phyloP scores from a whole-genome alignment of 1,140 invertebrate genomes.

The Mamestra configurata region DNA sequence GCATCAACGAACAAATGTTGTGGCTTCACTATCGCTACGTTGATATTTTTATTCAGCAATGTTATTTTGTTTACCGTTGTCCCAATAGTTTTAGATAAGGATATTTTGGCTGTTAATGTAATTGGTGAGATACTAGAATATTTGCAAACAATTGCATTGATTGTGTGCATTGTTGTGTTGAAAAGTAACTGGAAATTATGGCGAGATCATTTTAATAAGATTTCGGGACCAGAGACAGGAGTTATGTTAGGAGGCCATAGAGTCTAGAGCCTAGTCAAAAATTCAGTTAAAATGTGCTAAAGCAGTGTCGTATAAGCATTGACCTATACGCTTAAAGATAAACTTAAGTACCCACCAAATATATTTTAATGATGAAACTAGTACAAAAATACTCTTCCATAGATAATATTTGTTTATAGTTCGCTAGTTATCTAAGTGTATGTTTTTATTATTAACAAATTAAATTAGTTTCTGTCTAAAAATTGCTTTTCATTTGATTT shows the following conservation, averaged over 20 bases:
- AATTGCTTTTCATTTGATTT: too few relatives aligned
- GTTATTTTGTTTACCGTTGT: background rate
- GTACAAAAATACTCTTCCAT: too few relatives aligned
- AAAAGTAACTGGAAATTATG: conserved; percentile 8
- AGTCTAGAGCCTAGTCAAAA: background rate
- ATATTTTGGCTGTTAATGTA: background rate
- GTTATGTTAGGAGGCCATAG: background rate
- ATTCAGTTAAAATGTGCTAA: background rate
- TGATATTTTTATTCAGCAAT: background rate
- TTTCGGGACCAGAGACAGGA: background rate
- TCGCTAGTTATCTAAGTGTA: too few relatives aligned
- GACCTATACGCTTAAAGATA: background rate
- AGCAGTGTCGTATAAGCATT: background rate
- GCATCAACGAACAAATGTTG: background rate
- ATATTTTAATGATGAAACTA: background rate
- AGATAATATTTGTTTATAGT: too few relatives aligned
- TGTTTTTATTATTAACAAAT: too few relatives aligned
- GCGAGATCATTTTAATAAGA: background rate
- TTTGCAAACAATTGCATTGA: background rate
- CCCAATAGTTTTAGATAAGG: too few relatives aligned
- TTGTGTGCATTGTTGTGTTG: background rate
- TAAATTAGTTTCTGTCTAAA: too few relatives aligned
- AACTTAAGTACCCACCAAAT: background rate
- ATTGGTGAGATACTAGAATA: background rate
- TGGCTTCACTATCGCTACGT: background rate